phyloP scores from a whole-genome alignment of 2,797 vertebrate genomes.

The Manis crassicaudata region DNA sequence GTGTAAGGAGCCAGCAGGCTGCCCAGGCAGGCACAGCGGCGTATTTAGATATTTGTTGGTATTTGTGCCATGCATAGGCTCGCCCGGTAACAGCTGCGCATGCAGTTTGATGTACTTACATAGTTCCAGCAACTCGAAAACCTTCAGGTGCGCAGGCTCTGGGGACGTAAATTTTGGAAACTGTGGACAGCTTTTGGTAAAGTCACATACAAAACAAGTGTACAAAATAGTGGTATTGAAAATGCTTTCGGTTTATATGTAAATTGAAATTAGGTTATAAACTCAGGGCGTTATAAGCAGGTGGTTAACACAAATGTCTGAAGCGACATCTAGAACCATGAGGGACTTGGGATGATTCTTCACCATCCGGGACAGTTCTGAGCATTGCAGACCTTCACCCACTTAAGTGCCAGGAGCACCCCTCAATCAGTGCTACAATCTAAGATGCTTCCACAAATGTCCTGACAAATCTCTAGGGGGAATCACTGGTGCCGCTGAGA shows the following conservation, averaged over 20 bases:
- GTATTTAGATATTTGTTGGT: not conserved
- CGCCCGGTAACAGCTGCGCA: not conserved
- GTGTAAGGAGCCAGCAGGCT: not conserved
- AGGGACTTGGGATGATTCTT: not conserved
- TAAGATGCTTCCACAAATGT: not conserved
- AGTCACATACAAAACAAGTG: not conserved
- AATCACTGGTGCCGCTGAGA: not conserved
- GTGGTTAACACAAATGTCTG: not conserved
- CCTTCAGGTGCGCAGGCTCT: not conserved
- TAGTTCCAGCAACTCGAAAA: not conserved
- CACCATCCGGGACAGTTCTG: not conserved
- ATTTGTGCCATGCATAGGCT: not conserved
- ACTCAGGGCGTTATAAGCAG: not conserved
- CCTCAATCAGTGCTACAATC: not conserved
- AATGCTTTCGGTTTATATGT: constrained; percentile 13
- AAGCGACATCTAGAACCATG: not conserved
- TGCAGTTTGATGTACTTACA: not conserved
- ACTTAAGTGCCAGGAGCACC: not conserved
- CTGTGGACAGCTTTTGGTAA: not conserved
- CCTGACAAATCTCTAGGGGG: not conserved
- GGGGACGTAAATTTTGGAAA: not conserved
- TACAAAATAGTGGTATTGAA: not conserved
- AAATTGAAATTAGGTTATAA: not conserved
- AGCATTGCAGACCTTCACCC: not conserved
- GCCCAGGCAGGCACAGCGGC: not conserved